Evolutionary conservation across 2,797 vertebrate species (phyloP).

Genomic region (Borostomias antarcticus): DNA sequence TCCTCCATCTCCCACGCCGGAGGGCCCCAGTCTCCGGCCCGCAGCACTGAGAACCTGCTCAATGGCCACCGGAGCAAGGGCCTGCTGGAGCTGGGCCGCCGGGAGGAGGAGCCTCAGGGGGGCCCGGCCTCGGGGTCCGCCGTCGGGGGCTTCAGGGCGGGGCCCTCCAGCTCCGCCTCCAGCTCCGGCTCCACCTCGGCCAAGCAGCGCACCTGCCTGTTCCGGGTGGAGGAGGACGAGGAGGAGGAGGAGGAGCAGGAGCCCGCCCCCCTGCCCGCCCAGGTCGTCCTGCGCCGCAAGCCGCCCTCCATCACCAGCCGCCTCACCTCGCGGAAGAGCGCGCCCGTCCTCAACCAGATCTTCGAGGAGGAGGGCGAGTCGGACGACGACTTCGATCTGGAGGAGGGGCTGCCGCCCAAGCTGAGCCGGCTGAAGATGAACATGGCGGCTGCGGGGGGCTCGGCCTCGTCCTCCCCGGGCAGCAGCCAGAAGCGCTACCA

Average conservation of each 20-base stretch:
- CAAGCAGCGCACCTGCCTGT: conserved; percentile 87
- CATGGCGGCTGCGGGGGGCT: conserved; percentile 63
- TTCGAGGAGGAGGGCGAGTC: conserved; percentile 98
- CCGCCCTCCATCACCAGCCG: conserved; percentile 94
- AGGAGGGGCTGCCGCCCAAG: conserved; percentile 93
- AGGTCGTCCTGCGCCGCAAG: conserved; percentile 90
- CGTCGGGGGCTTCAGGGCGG: conserved; percentile 62
- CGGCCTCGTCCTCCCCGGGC: conserved; percentile 78
- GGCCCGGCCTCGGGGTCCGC: conserved; percentile 63
- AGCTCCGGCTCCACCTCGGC: conserved; percentile 45
- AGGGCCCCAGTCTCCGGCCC: conserved; percentile 88
- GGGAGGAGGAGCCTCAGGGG: conserved; percentile 80
- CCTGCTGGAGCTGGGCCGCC: conserved; percentile 81
- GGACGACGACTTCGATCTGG: conserved; percentile 94
- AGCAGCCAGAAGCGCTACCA: conserved; percentile 92
- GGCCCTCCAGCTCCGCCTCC: conserved; percentile 25
- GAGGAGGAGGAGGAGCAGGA: conserved; percentile 96
- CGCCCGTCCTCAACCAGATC: conserved; percentile 96
- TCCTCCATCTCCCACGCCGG: conserved; percentile 88
- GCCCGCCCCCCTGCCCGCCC: conserved; percentile 80
- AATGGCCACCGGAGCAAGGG: conserved; percentile 92
- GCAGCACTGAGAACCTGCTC: conserved; percentile 86
- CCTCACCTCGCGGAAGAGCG: conserved; percentile 94
- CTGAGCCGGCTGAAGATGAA: conserved; percentile 96
- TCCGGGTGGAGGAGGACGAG: conserved; percentile 94